A percentile compares a stretch with the other conserved stretches of the same genome.
Conservation (phyloP, 2,797 vertebrate genomes). For the Sebastes melanostomus region DNA sequence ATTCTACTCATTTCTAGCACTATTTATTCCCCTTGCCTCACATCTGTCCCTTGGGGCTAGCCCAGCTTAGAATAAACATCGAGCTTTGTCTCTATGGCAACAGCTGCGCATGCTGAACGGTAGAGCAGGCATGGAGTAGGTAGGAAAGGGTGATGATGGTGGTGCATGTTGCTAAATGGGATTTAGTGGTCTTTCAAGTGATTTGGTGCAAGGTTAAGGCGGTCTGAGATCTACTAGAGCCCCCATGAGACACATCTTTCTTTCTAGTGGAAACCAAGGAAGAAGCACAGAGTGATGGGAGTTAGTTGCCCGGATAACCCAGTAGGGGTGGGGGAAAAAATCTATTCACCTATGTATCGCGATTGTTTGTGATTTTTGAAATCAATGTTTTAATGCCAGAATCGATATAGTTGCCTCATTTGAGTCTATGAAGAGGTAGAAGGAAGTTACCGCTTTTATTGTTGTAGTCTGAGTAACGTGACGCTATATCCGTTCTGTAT, state of each 20-base stretch:
- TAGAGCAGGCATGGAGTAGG: conserved; percentile 24
- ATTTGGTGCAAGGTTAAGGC: background rate
- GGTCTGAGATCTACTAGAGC: background rate
- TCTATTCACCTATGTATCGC: no score
- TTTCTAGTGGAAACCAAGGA: background rate
- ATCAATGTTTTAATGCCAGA: no score
- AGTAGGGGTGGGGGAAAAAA: no score
- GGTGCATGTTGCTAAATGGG: conserved; percentile 27
- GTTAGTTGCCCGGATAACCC: conserved; percentile 1
- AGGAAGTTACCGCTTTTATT: no score
- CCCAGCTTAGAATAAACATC: conserved; percentile 80
- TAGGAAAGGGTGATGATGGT: background rate
- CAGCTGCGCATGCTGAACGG: conserved; percentile 56
- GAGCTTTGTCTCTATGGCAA: conserved; percentile 82
- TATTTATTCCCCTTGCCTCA: conserved; percentile 47
- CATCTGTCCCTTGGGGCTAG: conserved; percentile 70
- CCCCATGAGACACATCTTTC: background rate
- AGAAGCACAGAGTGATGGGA: background rate
- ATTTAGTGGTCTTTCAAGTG: conserved; percentile 7
- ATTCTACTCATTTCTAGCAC: conserved; percentile 22
- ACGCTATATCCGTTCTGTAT: no score
- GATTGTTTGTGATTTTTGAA: no score
- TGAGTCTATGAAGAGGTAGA: no score
- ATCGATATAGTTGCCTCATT: no score
- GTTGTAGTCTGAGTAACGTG: no score